A percentile compares a stretch with the other conserved stretches of the same genome.
phyloP scores from a whole-genome alignment of 2,113 vertebrate genomes.

The Ciconia stormi region DNA sequence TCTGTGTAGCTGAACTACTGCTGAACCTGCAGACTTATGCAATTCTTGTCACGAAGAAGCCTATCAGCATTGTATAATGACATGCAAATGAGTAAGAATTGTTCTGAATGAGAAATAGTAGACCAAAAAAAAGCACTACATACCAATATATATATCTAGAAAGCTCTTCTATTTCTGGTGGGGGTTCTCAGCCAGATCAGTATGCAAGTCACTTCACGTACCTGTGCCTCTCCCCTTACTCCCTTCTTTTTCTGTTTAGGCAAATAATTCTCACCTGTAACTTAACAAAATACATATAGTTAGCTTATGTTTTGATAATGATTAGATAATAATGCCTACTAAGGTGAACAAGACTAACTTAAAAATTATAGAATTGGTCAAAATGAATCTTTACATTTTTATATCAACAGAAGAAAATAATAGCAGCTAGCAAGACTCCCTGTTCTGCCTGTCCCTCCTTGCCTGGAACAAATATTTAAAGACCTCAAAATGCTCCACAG shows the following conservation, averaged over 20 bases:
- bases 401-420: neutral
- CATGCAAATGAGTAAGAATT: constrained; percentile 1
- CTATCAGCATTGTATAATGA: neutral
- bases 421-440: neutral
- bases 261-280: neutral
- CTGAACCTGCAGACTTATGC: neutral
- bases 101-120: neutral
- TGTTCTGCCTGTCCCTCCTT: neutral
- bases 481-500: neutral
- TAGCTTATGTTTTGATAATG: neutral
- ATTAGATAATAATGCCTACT: neutral
- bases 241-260: neutral
- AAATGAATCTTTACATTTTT: neutral
- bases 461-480: neutral
- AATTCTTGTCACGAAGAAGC: constrained; percentile 7
- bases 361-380: neutral
- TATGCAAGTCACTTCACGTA: neutral
- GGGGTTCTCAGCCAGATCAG: neutral
- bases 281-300: neutral
- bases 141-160: neutral
- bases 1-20: neutral
- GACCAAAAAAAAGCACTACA: neutral
- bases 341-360: neutral
- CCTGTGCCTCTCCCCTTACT: neutral
- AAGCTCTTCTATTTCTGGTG: neutral